Evolutionary conservation across 2,797 vertebrate genomes (phyloP), one percentile per base, ranked within the genome.

Genomic region (Triplophysa yarkandensis): DNA sequence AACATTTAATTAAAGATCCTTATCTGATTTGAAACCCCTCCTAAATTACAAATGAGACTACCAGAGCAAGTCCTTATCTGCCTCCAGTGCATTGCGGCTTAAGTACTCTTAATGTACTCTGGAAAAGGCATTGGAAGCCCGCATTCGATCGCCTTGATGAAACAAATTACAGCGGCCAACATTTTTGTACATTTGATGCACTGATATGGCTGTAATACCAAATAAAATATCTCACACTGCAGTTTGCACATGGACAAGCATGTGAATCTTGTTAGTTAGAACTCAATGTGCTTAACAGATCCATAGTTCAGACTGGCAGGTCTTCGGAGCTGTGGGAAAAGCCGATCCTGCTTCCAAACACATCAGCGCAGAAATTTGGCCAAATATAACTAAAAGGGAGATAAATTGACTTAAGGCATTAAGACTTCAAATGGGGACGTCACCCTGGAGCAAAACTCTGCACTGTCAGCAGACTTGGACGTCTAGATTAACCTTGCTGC

Each of bases 401-500:
- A 87, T 86, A 89, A 90, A 92, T 89, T 87, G 90, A 91, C 88
- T 90, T 88, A 85, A 87, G n/a, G 84, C 87, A 88, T 90, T 89
- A 90, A 89, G 90, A 88, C 89, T 90, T 93, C 86, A 88, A 87
- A 91, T 87, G 85, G 60, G 85, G 87, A 85, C 85, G 84, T 86
- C 88, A 85, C 88, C 89, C 91, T 0, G 76, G 87, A 90, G 91
- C 90, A 87, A 92, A 91, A 90, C 91, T 82, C 83, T 70, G 85
- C 78, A 86, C 87, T 89, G 90, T 92, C 91, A 91, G 90, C 83
- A 86, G 83, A 83, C 77, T 87, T 82, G 90, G 89, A 92, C 91
- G 89, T 90, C 92, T 91, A 91, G 89, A 92, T 92, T 92, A 93
- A 94, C 91, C 91, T 91, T 86, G 85, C 86, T 73, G 86, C 86